These are phyloP conservation scores for Dyspetes luteomarginatus DNA, from an alignment of 2,888 invertebrate species.

Conservation along the genomic window DNA sequence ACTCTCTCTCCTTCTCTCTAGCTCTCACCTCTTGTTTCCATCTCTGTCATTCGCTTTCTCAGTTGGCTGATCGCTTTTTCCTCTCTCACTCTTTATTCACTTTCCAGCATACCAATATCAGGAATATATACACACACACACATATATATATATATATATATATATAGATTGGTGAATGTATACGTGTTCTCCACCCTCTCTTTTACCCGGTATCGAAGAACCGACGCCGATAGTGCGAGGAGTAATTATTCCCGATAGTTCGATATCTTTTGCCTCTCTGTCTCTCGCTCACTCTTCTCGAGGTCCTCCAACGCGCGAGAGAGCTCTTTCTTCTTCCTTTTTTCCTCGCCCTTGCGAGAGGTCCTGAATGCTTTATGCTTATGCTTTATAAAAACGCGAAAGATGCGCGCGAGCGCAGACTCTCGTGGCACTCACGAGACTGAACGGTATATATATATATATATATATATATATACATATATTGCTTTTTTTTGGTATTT, in stretches of 20 bases:
- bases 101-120: slow-evolving; percentile 48
- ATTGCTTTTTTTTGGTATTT: slow-evolving; percentile 20
- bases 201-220: slow-evolving; percentile 68
- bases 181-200: slow-evolving; percentile 62
- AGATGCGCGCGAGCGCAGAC: slow-evolving; percentile 42
- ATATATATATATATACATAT: neutral
- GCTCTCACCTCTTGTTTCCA: slow-evolving; percentile 19
- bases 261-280: slow-evolving; percentile 60
- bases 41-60: slow-evolving; percentile 44
- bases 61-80: slow-evolving; percentile 48
- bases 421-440: slow-evolving; percentile 39
- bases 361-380: slow-evolving; percentile 71
- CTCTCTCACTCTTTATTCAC: slow-evolving; percentile 53
- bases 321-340: slow-evolving; percentile 56
- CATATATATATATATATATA: slow-evolving; percentile 1
- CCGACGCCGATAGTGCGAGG: slow-evolving; percentile 77
- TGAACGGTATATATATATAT: slow-evolving; percentile 4
- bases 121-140: neutral
- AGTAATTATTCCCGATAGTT: slow-evolving; percentile 80
- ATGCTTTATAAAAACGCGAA: slow-evolving; percentile 70
- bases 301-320: slow-evolving; percentile 29
- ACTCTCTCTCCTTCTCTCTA: slow-evolving; percentile 39
- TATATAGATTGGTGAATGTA: neutral
- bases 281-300: slow-evolving; percentile 23
- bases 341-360: slow-evolving; percentile 63